Evolutionary conservation across 2,797 vertebrate species (phyloP).

Genomic region (Fringilla coelebs): DNA sequence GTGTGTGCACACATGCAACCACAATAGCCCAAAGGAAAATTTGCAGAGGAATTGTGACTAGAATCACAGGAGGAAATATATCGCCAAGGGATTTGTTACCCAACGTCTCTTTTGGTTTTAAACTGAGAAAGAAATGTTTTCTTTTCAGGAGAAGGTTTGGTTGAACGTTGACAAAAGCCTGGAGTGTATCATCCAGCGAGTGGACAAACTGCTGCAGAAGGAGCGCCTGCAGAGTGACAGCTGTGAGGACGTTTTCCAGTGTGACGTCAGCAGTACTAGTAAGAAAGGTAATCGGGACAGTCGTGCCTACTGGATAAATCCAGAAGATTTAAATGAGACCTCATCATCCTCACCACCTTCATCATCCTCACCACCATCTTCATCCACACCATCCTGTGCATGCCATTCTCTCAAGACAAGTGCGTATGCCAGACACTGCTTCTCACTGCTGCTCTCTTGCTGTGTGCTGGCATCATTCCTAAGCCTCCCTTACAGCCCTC

Average conservation of each 20-base stretch:
- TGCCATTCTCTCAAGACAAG: slow-evolving; percentile 79
- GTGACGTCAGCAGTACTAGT: slow-evolving; percentile 74
- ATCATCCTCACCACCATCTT: slow-evolving; percentile 66
- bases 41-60: not conserved
- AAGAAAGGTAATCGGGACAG: slow-evolving; percentile 91
- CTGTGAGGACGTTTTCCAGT: slow-evolving; percentile 82
- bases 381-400: slow-evolving; percentile 77
- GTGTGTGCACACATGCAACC: not conserved
- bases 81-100: not conserved
- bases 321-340: slow-evolving; percentile 75
- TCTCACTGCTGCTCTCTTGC: slow-evolving; percentile 42
- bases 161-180: slow-evolving; percentile 97
- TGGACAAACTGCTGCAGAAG: slow-evolving; percentile 95
- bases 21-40: not conserved
- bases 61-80: not conserved
- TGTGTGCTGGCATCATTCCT: slow-evolving; percentile 7
- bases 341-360: slow-evolving; percentile 60
- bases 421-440: slow-evolving; percentile 79
- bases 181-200: slow-evolving; percentile 96
- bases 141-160: slow-evolving; percentile 94
- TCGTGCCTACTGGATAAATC: slow-evolving; percentile 94
- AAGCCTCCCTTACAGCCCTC: not conserved
- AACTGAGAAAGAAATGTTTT: slow-evolving; percentile 11
- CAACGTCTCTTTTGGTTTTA: not conserved
- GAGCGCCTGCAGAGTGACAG: slow-evolving; percentile 86